phyloP scores from a whole-genome alignment of 2,113 vertebrate species.

The Serinus canaria region DNA sequence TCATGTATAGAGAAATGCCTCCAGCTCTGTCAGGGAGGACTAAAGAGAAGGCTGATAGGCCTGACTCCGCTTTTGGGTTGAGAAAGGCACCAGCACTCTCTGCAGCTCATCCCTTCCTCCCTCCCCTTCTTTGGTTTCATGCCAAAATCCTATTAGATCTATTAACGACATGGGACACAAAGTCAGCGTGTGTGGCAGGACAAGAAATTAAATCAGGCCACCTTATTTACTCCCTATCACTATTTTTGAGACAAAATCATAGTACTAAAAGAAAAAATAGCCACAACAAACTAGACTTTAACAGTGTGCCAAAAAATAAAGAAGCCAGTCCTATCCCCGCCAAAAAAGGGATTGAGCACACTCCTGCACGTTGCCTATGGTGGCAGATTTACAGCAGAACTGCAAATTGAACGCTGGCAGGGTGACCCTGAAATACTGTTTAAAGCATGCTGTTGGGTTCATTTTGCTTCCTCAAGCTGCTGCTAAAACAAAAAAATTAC shows the following conservation, averaged over 20 bases:
- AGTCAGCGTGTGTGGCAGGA: constrained; percentile 40
- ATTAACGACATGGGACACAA: constrained; percentile 5
- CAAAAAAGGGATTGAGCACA: background rate
- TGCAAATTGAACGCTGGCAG: background rate
- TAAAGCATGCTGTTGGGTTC: background rate
- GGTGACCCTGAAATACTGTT: background rate
- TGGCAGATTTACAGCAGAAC: background rate
- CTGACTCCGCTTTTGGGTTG: constrained; percentile 26
- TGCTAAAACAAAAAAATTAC: background rate
- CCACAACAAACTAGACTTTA: background rate
- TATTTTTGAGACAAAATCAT: background rate
- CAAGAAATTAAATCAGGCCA: constrained; percentile 32
- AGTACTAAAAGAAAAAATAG: background rate
- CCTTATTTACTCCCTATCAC: constrained; percentile 16
- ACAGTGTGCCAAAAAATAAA: background rate
- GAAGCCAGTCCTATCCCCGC: background rate
- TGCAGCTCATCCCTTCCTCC: constrained; percentile 7
- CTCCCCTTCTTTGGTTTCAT: background rate
- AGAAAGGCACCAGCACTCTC: constrained; percentile 42
- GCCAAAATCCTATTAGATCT: constrained; percentile 50
- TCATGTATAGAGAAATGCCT: constrained; percentile 72
- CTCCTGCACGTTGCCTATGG: background rate
- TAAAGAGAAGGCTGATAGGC: constrained; percentile 48
- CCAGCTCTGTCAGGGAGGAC: constrained; percentile 64
- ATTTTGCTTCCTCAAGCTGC: background rate